phyloP scores from a whole-genome alignment of 2,113 vertebrate genomes.

The Carassius carassius region DNA sequence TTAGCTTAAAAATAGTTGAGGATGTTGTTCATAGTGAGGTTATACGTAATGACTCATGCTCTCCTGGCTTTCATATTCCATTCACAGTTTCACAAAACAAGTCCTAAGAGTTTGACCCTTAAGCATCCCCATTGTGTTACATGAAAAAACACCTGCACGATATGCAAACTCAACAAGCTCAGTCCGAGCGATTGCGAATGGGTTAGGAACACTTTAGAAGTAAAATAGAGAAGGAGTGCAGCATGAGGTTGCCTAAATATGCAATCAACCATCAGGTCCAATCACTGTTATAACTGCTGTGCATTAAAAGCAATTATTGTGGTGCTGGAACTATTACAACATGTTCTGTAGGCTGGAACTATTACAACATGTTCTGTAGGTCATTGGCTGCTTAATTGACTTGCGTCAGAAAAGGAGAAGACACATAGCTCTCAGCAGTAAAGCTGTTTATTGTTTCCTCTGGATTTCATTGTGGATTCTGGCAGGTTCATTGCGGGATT shows the following conservation, averaged over 20 bases:
- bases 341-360: constrained; percentile 71
- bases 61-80: neutral
- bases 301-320: constrained; percentile 73
- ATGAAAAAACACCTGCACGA: neutral
- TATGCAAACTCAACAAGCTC: neutral
- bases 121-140: neutral
- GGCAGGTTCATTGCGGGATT: constrained; percentile 63
- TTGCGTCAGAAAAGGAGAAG: constrained; percentile 65
- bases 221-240: neutral
- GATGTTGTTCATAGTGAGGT: constrained; percentile 25
- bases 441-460: constrained; percentile 51
- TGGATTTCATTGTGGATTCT: constrained; percentile 62
- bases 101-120: neutral
- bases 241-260: constrained; percentile 54
- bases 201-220: neutral
- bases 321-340: constrained; percentile 70
- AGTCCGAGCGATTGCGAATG: neutral
- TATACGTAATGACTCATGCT: constrained; percentile 9
- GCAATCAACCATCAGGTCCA: constrained; percentile 69
- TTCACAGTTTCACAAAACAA: neutral
- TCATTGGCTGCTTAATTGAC: constrained; percentile 81
- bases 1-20: constrained; percentile 21
- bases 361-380: constrained; percentile 72
- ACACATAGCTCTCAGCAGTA: constrained; percentile 60
- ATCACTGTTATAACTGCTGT: constrained; percentile 77